Conservation (phyloP, 2,113 vertebrate genomes). For the Petaurus breviceps region DNA sequence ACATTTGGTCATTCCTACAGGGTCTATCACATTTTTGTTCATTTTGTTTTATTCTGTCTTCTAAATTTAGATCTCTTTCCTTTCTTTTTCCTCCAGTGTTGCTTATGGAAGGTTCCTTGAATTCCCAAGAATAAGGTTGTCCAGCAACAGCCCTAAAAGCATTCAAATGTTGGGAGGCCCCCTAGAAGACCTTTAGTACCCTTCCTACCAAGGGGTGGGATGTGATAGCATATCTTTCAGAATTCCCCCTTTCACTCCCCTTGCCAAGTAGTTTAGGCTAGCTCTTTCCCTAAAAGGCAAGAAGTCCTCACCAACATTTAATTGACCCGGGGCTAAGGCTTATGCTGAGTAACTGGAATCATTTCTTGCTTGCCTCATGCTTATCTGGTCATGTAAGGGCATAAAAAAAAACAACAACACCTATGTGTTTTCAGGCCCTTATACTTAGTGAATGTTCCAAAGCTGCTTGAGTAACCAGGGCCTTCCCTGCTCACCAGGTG, state of each 20-base stretch:
- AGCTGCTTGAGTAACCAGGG: neutral
- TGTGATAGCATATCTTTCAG: neutral
- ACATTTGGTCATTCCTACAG: neutral
- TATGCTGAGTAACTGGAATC: neutral
- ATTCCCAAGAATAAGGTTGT: neutral
- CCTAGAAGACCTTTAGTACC: neutral
- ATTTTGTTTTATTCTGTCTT: neutral
- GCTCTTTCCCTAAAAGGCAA: neutral
- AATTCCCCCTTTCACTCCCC: neutral
- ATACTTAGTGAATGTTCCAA: neutral
- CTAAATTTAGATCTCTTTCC: neutral
- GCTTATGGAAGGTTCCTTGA: neutral
- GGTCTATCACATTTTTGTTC: neutral
- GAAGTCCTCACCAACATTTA: neutral
- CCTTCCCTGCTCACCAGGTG: neutral
- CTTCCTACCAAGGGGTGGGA: neutral
- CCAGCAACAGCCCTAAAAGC: neutral
- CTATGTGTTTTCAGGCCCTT: neutral
- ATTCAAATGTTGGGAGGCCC: neutral
- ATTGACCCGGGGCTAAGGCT: neutral
- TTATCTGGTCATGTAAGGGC: neutral
- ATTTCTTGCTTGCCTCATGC: neutral
- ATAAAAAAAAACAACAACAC: neutral
- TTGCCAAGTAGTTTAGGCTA: neutral
- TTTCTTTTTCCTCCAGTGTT: neutral